Conservation (phyloP, 2,888 invertebrate species). For the Eustalomyia histrio region DNA sequence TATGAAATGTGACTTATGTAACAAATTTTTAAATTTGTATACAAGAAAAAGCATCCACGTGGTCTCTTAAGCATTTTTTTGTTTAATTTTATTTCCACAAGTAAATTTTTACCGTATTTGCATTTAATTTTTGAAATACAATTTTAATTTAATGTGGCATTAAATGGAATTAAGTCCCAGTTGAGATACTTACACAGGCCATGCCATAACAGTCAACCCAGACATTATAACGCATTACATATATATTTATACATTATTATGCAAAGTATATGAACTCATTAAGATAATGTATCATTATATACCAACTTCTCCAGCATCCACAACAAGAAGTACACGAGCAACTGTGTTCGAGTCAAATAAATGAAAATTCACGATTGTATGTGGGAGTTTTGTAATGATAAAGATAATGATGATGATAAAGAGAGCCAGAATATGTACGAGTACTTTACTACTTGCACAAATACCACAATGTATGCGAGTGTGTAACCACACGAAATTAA, state of each 20-base stretch:
- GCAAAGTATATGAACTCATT: slow-evolving; percentile 58
- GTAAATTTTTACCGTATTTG: not conserved
- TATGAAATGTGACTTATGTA: not conserved
- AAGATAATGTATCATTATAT: slow-evolving; percentile 59
- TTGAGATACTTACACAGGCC: slow-evolving; percentile 13
- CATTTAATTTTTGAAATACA: not conserved
- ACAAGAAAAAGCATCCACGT: not conserved
- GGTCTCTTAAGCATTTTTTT: not conserved
- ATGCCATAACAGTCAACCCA: slow-evolving; percentile 7
- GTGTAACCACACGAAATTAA: slow-evolving; percentile 41
- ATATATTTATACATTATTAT: slow-evolving; percentile 35
- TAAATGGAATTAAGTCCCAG: slow-evolving; percentile 54
- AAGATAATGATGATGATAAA: not conserved
- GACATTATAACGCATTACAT: slow-evolving; percentile 16
- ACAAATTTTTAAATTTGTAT: not conserved
- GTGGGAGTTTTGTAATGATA: slow-evolving; percentile 33
- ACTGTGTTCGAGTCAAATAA: slow-evolving; percentile 22
- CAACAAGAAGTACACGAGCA: slow-evolving; percentile 7
- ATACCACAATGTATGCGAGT: slow-evolving; percentile 4
- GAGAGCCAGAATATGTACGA: not conserved
- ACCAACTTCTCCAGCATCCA: not conserved
- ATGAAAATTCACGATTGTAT: slow-evolving; percentile 57
- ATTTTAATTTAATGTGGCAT: slow-evolving; percentile 52
- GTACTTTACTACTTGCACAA: not conserved
- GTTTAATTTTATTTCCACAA: not conserved